Percentiles rank a stretch among this genome's conserved stretches.
Conservation (phyloP, 2,113 vertebrate species). For the Prunella fulvescens region DNA sequence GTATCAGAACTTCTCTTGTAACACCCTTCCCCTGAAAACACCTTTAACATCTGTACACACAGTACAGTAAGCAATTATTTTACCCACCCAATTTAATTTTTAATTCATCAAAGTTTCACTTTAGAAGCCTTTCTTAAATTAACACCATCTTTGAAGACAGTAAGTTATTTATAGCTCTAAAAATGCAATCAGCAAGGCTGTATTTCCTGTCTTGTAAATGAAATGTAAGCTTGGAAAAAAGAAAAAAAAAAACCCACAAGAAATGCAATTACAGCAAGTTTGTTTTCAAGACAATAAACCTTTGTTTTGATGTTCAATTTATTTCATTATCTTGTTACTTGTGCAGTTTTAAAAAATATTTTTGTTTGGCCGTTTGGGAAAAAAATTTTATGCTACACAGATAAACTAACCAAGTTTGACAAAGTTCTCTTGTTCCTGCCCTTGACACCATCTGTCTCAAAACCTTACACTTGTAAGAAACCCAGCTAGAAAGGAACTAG, state of each 20-base stretch:
- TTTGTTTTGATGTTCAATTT: background rate
- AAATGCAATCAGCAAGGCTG: background rate
- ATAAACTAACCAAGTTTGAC: background rate
- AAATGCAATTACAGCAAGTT: background rate
- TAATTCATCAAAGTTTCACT: background rate
- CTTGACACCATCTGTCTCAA: background rate
- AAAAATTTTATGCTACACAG: background rate
- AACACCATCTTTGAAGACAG: background rate
- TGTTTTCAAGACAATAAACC: background rate
- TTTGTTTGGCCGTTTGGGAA: background rate
- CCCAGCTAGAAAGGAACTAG: background rate
- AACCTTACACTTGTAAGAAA: background rate
- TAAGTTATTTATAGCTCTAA: background rate
- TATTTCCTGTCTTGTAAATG: constrained; percentile 30
- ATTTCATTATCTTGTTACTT: background rate
- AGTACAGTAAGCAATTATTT: background rate
- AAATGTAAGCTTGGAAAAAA: background rate
- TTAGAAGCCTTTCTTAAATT: background rate
- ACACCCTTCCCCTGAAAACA: background rate
- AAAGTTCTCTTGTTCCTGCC: background rate
- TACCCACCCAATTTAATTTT: background rate
- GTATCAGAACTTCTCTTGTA: background rate
- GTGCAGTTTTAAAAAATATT: background rate
- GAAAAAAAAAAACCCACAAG: background rate
- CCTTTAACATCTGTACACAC: background rate